Evolutionary conservation across 23 tunicate species (phyloP), one percentile per base, ranked within the genome.

Genomic region (Diplosoma virens): DNA sequence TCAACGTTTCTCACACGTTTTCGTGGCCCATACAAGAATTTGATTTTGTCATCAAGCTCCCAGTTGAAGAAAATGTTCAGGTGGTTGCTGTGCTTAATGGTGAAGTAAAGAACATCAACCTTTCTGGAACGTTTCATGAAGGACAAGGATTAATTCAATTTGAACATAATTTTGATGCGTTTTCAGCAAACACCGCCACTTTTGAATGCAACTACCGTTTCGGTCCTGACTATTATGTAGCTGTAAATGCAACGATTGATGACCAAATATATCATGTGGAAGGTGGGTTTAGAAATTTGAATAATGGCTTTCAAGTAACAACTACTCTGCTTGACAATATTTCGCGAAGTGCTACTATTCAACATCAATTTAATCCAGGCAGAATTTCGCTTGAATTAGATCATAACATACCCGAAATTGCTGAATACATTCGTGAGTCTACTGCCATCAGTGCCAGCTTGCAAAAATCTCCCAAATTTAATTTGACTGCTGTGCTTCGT

Each of bases 291-390:
- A 66, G 52, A 5, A 31, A 73, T 32, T 58, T 82, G 5, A 67
- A 75, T 1, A 59, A 74, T 63, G 87, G 87, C 14, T 82, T 82
- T 81, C 80, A 52, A 67, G 41, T 82, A 17, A 23, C 87, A 18
- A 33, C 81, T n/a, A 73, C 80, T 22, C 35, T 82, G 36, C 80
- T 75, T 27, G 75, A 64, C 50, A 75, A 46, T 22, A 55, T 82
- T 3, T 18, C 60, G 27, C 37, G 87, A 32, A 47, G 71, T 26
- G 81, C 81, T 2, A 82, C 87, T 3, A 63, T 82, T 26, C 47
- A 34, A 4, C 50, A 60, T 46, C 50, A 64, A 34, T 7, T 82
- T 7, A 17, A 48, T 5, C 75, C 80, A 30, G 87, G 87, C 32
- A 76, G 87, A 1, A 34, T 82, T 47, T 73, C 75, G 24, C 50